A percentile compares a stretch with the other conserved stretches of the same genome.
Conservation (phyloP, 2,797 vertebrate species). For the Eurystomus glaucurus region DNA sequence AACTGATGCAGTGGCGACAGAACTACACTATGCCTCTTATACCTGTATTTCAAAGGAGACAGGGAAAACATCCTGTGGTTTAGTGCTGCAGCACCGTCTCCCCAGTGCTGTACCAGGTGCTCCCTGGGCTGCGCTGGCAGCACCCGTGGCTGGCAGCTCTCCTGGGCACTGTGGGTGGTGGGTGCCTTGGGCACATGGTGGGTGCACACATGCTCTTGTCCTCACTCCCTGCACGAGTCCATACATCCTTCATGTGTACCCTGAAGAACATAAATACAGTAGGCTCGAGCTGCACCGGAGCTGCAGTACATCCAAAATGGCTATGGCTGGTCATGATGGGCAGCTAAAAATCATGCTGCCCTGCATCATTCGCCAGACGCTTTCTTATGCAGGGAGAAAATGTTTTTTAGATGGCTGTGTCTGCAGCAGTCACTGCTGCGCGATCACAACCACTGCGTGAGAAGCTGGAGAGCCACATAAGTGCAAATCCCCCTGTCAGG, state of each 20-base stretch:
- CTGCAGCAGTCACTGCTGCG: not conserved
- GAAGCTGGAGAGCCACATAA: not conserved
- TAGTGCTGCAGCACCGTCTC: rapidly evolving
- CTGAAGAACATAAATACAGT: not conserved
- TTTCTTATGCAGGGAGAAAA: not conserved
- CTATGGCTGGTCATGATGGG: not conserved
- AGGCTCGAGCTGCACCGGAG: rapidly evolving
- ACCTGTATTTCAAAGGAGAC: not conserved
- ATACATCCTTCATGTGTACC: rapidly evolving
- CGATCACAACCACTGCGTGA: not conserved
- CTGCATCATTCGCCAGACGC: rapidly evolving
- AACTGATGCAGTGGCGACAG: not conserved
- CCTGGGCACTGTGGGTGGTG: rapidly evolving
- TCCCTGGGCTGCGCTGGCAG: rapidly evolving
- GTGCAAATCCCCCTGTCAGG: not conserved
- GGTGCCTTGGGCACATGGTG: not conserved
- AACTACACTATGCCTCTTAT: rapidly evolving
- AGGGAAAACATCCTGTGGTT: not conserved
- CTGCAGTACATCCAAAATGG: not conserved
- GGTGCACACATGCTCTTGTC: rapidly evolving
- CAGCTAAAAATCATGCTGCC: not conserved
- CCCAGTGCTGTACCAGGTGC: not conserved
- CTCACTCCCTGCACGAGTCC: rapidly evolving
- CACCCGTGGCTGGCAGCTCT: rapidly evolving
- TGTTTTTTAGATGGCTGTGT: not conserved